phyloP scores from a whole-genome alignment of 2,797 vertebrate species.

The Spondyliosoma cantharus region DNA sequence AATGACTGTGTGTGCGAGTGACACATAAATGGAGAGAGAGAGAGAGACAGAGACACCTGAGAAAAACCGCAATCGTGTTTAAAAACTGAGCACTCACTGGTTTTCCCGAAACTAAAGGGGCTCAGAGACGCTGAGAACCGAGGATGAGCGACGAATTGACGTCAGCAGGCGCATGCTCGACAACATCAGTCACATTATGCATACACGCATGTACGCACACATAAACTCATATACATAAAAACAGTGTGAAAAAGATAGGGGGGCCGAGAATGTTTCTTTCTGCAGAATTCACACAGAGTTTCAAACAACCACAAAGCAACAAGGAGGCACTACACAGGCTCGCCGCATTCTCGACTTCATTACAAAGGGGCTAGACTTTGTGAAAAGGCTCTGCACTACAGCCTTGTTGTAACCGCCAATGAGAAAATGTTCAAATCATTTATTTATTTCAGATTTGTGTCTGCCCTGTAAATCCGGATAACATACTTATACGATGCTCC shows the following conservation, averaged over 20 bases:
- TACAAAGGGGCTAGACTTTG: slow-evolving; percentile 9
- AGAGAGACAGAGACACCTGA: slow-evolving; percentile 83
- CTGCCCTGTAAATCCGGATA: slow-evolving; percentile 1
- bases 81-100: slow-evolving; percentile 74
- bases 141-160: slow-evolving; percentile 77
- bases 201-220: slow-evolving; percentile 36
- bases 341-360: not conserved
- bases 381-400: slow-evolving; percentile 14
- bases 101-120: slow-evolving; percentile 86
- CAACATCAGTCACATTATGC: slow-evolving; percentile 47
- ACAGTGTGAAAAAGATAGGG: slow-evolving; percentile 43
- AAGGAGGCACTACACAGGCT: slow-evolving; percentile 24
- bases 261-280: slow-evolving; percentile 68
- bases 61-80: slow-evolving; percentile 83
- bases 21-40: slow-evolving; percentile 28
- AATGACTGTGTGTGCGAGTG: too few relatives aligned
- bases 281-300: slow-evolving; percentile 71
- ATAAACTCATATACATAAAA: slow-evolving; percentile 32
- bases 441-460: not conserved
- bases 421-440: not conserved
- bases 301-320: slow-evolving; percentile 66
- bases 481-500: not conserved
- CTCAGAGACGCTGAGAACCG: slow-evolving; percentile 79
- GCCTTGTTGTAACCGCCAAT: not conserved
- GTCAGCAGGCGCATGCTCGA: slow-evolving; percentile 62